Evolutionary conservation across 2,113 vertebrate species (phyloP).

Genomic region (Clarias batrachus): DNA sequence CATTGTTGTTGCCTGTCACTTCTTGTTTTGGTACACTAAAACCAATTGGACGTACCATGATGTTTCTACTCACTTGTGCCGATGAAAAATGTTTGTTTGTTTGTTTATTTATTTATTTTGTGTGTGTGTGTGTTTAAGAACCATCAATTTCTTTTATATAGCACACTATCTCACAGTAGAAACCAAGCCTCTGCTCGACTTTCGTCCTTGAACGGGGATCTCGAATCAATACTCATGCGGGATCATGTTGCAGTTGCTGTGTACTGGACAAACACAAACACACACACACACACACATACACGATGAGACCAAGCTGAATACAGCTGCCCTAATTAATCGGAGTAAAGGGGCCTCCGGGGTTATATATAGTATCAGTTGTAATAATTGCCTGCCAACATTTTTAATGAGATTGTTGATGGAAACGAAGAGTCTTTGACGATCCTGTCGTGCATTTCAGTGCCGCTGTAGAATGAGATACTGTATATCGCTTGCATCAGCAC

Average conservation of each 20-base stretch:
- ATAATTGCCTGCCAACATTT: slow-evolving; percentile 32
- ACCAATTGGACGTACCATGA: not conserved
- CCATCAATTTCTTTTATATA: not conserved
- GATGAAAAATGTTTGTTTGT: not conserved
- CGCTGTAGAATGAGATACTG: not conserved
- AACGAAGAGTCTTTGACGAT: not conserved
- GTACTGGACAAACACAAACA: slow-evolving; percentile 26
- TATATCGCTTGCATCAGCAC: not conserved
- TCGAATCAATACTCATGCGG: slow-evolving; percentile 32
- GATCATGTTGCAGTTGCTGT: slow-evolving; percentile 26
- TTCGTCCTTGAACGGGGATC: slow-evolving; percentile 1
- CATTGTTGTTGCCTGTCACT: slow-evolving; percentile 28
- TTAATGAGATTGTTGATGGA: slow-evolving; percentile 27
- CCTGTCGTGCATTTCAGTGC: not conserved
- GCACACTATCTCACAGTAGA: not conserved
- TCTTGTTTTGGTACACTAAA: slow-evolving; percentile 6
- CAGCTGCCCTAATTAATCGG: slow-evolving; percentile 27
- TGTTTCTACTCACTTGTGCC: slow-evolving; percentile 7
- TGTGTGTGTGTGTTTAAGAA: too few relatives aligned
- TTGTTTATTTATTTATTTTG: not conserved
- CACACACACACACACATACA: not conserved
- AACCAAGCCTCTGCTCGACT: not conserved
- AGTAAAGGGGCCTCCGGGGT: slow-evolving; percentile 10
- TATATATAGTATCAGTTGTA: slow-evolving; percentile 28
- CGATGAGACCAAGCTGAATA: slow-evolving; percentile 12